These are phyloP conservation scores for Diadema setosum DNA, from an alignment of 35 echinoderm and acorn worm species.

Conservation along the genomic window DNA sequence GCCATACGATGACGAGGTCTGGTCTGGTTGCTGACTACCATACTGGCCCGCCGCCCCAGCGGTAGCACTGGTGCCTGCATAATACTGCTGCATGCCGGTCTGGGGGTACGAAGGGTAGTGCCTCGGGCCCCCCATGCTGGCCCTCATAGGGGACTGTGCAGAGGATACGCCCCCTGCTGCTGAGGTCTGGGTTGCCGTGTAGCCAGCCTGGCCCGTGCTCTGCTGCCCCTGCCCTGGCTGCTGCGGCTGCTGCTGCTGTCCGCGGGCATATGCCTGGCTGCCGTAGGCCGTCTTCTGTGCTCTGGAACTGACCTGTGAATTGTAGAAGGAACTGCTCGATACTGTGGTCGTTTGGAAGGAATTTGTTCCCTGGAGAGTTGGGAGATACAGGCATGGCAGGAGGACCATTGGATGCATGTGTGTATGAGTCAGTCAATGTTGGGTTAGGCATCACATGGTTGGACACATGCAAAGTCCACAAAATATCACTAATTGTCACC, in stretches of 20 bases:
- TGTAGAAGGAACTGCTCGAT: slow-evolving; percentile 89
- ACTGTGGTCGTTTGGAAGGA: slow-evolving; percentile 86
- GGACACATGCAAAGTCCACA: too few relatives aligned
- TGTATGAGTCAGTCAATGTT: too few relatives aligned
- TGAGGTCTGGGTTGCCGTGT: neutral
- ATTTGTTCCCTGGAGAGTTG: slow-evolving; percentile 5
- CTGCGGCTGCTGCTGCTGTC: slow-evolving; percentile 1
- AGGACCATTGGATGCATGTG: too few relatives aligned
- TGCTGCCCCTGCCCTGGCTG: neutral
- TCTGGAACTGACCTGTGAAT: slow-evolving; percentile 47
- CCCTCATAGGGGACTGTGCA: neutral
- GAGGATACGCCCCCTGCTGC: neutral
- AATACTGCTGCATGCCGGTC: slow-evolving; percentile 73
- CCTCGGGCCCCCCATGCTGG: slow-evolving; percentile 9
- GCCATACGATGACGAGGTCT: neutral
- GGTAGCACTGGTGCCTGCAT: neutral
- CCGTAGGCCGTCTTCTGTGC: slow-evolving; percentile 22
- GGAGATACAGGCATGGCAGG: slow-evolving; percentile 9
- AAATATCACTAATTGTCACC: too few relatives aligned
- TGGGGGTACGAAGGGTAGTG: slow-evolving; percentile 60
- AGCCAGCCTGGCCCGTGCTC: neutral
- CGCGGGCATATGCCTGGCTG: slow-evolving; percentile 20
- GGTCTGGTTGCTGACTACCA: neutral
- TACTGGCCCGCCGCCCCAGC: neutral
- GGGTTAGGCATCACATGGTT: too few relatives aligned